Evolutionary conservation across 2,888 invertebrate species (phyloP).

Genomic region (Macrosoma leucophasiata): DNA sequence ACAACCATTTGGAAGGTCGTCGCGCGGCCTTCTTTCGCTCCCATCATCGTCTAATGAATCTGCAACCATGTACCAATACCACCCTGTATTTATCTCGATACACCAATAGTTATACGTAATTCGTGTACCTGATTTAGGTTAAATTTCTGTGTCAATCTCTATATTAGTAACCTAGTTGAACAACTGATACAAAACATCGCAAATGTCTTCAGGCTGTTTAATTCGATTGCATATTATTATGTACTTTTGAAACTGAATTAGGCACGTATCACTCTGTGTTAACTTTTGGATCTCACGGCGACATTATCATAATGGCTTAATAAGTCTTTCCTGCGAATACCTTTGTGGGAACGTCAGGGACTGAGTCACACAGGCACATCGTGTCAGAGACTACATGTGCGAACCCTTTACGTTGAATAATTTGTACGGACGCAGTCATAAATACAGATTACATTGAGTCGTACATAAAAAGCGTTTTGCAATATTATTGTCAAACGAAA

Average conservation of each 20-base stretch:
- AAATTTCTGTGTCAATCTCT: slow-evolving; percentile 63
- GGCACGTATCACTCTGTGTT: too few relatives aligned
- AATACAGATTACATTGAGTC: slow-evolving; percentile 24
- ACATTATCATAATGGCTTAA: slow-evolving; percentile 59
- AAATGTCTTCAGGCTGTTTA: too few relatives aligned
- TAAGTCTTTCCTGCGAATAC: slow-evolving; percentile 60
- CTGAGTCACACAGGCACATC: too few relatives aligned
- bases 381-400: slow-evolving; percentile 41
- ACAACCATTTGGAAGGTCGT: slow-evolving; percentile 68
- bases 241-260: slow-evolving; percentile 7
- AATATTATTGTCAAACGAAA: slow-evolving; percentile 12
- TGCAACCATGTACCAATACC: slow-evolving; percentile 48
- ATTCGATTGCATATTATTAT: too few relatives aligned
- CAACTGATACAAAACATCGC: too few relatives aligned
- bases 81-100: slow-evolving; percentile 67
- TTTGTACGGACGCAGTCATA: slow-evolving; percentile 30
- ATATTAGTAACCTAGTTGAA: slow-evolving; percentile 49
- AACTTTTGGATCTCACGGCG: slow-evolving; percentile 52
- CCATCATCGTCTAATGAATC: slow-evolving; percentile 47
- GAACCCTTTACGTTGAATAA: slow-evolving; percentile 44
- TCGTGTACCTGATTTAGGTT: slow-evolving; percentile 66
- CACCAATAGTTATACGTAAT: slow-evolving; percentile 66
- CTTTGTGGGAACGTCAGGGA: slow-evolving; percentile 62
- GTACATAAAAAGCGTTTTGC: slow-evolving; percentile 19
- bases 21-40: slow-evolving; percentile 69